Evolutionary conservation across 2,113 vertebrate genomes (phyloP).

Genomic region (Naja naja): DNA sequence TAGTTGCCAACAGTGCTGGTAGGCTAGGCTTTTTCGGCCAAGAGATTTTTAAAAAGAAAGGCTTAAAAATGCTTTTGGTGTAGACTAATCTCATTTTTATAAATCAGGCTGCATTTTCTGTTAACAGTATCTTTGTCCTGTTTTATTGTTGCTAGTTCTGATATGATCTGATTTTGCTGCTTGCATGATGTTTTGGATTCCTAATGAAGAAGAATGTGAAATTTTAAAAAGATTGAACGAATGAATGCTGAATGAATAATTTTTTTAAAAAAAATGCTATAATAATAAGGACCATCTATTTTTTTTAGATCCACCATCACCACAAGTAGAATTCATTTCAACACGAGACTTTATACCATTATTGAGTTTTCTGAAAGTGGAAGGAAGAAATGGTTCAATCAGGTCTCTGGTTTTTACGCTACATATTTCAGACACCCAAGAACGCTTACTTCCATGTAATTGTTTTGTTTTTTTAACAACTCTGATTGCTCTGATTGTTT

Average conservation of each 20-base stretch:
- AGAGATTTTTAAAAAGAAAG: neutral
- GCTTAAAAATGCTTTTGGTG: neutral
- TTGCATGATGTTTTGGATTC: neutral
- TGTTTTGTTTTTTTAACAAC: neutral
- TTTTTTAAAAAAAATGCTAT: neutral
- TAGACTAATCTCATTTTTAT: neutral
- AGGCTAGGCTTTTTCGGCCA: neutral
- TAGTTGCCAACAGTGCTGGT: neutral
- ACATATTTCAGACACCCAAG: neutral
- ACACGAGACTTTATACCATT: conserved; percentile 69
- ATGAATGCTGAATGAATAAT: neutral
- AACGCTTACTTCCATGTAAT: neutral
- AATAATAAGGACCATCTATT: neutral
- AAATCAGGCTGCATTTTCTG: neutral
- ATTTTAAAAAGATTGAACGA: neutral
- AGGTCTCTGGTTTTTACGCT: conserved; percentile 72
- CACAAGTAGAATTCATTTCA: conserved; percentile 76
- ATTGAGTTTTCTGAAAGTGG: conserved; percentile 73
- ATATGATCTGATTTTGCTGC: neutral
- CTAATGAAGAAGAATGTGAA: neutral
- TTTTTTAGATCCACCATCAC: conserved; percentile 77
- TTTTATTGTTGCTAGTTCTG: neutral
- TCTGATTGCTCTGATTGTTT: neutral
- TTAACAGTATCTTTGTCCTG: neutral
- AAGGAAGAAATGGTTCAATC: conserved; percentile 79